A percentile compares a stretch with the other conserved stretches of the same genome.
phyloP scores from a whole-genome alignment of 2,888 invertebrate genomes.

The Graphium colonna region DNA sequence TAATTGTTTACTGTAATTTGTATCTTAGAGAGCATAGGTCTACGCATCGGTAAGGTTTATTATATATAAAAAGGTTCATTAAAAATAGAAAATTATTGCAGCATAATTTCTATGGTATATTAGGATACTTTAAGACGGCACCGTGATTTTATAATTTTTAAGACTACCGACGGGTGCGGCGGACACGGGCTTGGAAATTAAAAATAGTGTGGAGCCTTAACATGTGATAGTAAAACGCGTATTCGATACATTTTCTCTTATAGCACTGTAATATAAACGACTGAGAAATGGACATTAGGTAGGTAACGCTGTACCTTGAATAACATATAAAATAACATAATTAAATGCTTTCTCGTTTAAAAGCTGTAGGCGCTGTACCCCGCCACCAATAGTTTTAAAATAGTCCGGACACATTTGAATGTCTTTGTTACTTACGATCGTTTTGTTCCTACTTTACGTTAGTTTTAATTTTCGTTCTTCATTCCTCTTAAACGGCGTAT shows the following conservation, averaged over 20 bases:
- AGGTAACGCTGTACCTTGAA: conserved; percentile 55
- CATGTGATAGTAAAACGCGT: conserved; percentile 73
- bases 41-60: conserved; percentile 64
- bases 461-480: conserved; percentile 65
- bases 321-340: conserved; percentile 28
- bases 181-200: conserved; percentile 66
- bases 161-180: conserved; percentile 67
- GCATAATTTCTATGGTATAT: conserved; percentile 75
- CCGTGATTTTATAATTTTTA: conserved; percentile 75
- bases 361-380: conserved; percentile 48
- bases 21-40: conserved; percentile 65
- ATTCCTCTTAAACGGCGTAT: conserved; percentile 53
- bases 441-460: conserved; percentile 73
- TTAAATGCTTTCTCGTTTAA: no score
- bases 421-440: conserved; percentile 21
- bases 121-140: conserved; percentile 79
- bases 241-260: conserved; percentile 65
- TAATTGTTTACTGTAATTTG: conserved; percentile 57
- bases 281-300: conserved; percentile 63
- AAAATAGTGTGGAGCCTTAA: conserved; percentile 63
- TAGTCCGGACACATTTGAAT: conserved; percentile 37
- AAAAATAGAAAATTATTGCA: conserved; percentile 63
- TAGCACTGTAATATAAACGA: conserved; percentile 68
- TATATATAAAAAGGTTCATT: conserved; percentile 45
- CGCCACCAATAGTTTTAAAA: conserved; percentile 66